Base-by-base conservation (phyloP, 2,888 invertebrate genomes). In the Polymixis lichenea region DNA sequence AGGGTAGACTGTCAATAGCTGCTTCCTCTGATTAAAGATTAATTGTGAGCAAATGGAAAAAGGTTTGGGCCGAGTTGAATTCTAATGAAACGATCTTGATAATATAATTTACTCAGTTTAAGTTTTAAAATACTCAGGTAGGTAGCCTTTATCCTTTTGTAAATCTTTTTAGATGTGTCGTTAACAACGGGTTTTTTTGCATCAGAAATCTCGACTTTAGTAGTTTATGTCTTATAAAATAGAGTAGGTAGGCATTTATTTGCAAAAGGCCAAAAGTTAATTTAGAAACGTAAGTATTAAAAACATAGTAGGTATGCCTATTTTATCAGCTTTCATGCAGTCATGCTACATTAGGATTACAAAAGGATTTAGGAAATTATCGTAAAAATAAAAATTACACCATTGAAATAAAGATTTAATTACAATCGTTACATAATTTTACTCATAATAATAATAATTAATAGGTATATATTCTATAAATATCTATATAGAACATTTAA, bases 371-470 rank as follows among this genome's bases (percentile, higher is more conserved):
- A 78, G 84, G 82, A 79, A 46, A 55, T 2, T 32, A 66, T 60
- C 32, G 65, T 55, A 32, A 91, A 67, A 93, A 94, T 93, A 90
- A 93, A 95, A 95, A 90, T 88, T 87, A 88, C 86, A 87, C 86
- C 80, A 82, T 95, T 95, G 94, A 96, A 96, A 96, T 96, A 96
- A 96, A 95, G 95, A 94, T 96, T 96, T 96, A 96, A 96, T 96
- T 96, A 96, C 95, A 96, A 95, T 96, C 92, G 94, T 95, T 96
- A 96, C 96, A 96, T 96, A 95, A 95, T 95, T 94, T 94, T 95
- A 95, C 91, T 96, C 93, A 94, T 96, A 95, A 94, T 94, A 93
- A 92, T 94, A 95, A 93, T 95, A 94, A 94, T 94, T 95, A 95
- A 95, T 95, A 94, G 94, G 94, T 95, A 94, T 95, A 95, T 95